Evolutionary conservation across 2,797 vertebrate species (phyloP).

Genomic region (Fistularia commersonii): DNA sequence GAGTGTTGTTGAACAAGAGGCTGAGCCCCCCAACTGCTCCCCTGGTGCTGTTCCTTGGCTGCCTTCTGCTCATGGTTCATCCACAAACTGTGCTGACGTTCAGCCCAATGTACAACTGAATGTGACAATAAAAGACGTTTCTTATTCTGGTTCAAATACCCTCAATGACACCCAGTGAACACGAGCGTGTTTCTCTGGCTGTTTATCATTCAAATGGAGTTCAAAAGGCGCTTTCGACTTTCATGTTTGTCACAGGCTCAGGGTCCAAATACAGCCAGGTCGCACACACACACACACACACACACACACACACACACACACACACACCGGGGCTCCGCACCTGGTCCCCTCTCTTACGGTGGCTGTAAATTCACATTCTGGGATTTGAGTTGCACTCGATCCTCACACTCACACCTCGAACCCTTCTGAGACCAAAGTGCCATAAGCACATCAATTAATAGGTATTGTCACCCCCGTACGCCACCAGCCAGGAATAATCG

Average conservation of each 20-base stretch:
- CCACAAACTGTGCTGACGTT: no score
- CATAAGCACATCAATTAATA: conserved; percentile 49
- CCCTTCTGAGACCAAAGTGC: conserved; percentile 28
- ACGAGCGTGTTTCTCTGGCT: no score
- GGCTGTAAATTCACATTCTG: conserved; percentile 43
- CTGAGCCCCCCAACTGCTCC: no score
- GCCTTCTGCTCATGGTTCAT: no score
- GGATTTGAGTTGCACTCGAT: conserved; percentile 15
- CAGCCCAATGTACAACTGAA: no score
- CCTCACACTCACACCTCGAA: conserved; percentile 40
- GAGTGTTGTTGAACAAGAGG: no score
- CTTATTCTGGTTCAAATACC: neutral
- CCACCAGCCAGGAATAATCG: conserved; percentile 54
- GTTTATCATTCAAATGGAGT: neutral
- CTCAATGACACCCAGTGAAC: neutral
- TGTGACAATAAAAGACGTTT: no score
- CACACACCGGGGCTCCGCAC: conserved; percentile 50
- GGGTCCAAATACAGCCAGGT: conserved; percentile 61
- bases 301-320: conserved; percentile 10
- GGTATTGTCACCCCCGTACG: conserved; percentile 42
- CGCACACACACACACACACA: conserved; percentile 11
- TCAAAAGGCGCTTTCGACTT: no score
- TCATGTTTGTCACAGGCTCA: conserved; percentile 72
- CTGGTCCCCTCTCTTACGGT: conserved; percentile 38
- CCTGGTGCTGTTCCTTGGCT: no score